These are phyloP conservation scores for Acleris emargana DNA, from an alignment of 2,888 invertebrate genomes.

Conservation along the genomic window DNA sequence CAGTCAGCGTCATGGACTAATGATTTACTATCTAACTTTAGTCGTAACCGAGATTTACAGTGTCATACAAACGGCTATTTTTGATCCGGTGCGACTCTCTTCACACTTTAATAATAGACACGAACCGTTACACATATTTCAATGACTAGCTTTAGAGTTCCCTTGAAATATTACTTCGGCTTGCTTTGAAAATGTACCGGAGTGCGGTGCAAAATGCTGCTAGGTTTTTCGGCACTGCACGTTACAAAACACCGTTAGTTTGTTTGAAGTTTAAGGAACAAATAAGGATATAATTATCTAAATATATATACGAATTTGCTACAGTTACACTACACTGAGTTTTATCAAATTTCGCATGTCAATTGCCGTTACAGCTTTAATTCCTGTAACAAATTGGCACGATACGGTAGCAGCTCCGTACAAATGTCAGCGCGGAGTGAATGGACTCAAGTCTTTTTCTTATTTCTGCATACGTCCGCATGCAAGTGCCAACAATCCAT, in stretches of 20 bases:
- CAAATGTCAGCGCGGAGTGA: conserved; percentile 80
- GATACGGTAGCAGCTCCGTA: conserved; percentile 52
- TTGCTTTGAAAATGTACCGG: conserved; percentile 31
- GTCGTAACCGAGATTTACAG: conserved; percentile 76
- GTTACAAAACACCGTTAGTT: too few relatives aligned
- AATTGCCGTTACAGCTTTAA: conserved; percentile 37
- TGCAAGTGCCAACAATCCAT: conserved; percentile 73
- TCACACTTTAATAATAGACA: conserved; percentile 78
- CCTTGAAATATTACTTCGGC: conserved; percentile 64
- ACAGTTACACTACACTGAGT: neutral
- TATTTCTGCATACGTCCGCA: conserved; percentile 74
- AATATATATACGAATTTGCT: too few relatives aligned
- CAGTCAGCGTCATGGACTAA: conserved; percentile 57
- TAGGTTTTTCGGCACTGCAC: too few relatives aligned
- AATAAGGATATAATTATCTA: too few relatives aligned
- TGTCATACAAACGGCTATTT: conserved; percentile 75
- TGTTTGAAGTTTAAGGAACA: too few relatives aligned
- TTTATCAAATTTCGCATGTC: conserved; percentile 11
- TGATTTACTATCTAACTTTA: conserved; percentile 75
- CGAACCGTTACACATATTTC: conserved; percentile 74
- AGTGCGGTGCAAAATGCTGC: neutral
- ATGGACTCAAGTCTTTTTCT: conserved; percentile 77
- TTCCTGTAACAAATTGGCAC: conserved; percentile 69
- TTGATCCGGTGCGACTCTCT: conserved; percentile 73
- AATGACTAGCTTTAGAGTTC: conserved; percentile 57